Evolutionary conservation across 2,113 vertebrate genomes (phyloP).

Genomic region (Myrmecobius fasciatus): DNA sequence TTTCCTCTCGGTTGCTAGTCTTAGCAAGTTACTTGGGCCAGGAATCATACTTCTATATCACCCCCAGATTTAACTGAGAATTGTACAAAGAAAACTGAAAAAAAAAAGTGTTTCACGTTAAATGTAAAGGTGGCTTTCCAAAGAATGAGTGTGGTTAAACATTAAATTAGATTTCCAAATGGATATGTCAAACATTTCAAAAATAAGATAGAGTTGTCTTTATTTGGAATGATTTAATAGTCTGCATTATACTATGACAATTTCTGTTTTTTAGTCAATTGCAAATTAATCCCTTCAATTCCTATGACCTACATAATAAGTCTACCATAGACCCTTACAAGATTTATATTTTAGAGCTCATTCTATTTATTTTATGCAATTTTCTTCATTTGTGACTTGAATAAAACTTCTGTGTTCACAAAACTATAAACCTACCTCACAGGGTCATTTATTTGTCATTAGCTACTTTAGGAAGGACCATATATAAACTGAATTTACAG

Average conservation of each 20-base stretch:
- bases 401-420: conserved; percentile 25
- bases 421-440: conserved; percentile 15
- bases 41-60: neutral
- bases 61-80: conserved; percentile 49
- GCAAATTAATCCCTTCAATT: neutral
- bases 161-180: conserved; percentile 70
- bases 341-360: neutral
- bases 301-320: neutral
- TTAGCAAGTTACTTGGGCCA: neutral
- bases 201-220: conserved; percentile 66
- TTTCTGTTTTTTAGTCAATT: conserved; percentile 63
- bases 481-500: conserved; percentile 33
- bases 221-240: conserved; percentile 69
- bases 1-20: neutral
- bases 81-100: conserved; percentile 35
- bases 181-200: conserved; percentile 66
- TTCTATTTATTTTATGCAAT: neutral
- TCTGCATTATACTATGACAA: conserved; percentile 63
- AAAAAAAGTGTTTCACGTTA: conserved; percentile 18
- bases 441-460: conserved; percentile 37
- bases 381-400: neutral
- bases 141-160: conserved; percentile 63
- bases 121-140: conserved; percentile 42
- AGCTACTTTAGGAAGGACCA: conserved; percentile 14
- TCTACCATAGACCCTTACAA: neutral